Evolutionary conservation across 2,888 invertebrate genomes (phyloP), one percentile per base, ranked within the genome.

Genomic region (Julus scanicus): DNA sequence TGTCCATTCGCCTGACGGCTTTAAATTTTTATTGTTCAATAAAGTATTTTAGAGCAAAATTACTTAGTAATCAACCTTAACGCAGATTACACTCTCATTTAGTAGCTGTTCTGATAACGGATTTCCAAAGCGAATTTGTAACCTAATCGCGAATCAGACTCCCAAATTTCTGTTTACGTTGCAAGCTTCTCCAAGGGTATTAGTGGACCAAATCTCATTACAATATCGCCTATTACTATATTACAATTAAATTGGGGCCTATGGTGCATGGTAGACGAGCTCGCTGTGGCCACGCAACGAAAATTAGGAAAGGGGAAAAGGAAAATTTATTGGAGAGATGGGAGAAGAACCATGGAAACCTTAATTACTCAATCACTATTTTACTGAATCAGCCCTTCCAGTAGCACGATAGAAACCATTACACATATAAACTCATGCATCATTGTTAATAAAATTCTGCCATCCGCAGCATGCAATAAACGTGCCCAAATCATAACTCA

Each of bases 201-300:
- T 71, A 71, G 71, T 11, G 71, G 71, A 71, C 71, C 71, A 71
- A 71, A 71, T 71, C 71, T 71, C 71, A 71, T 71, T 71, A 71
- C 71, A 20, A 29, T 71, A 71, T 71, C 29, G 71, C 9, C 71
- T 29, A 71, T 71, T 71, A 71, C 71, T 71, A 71, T 71, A 71
- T 71, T 29, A 71, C 71, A 29, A 71, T 71, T 71, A 71, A 71
- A 71, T 71, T 71, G 71, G 44, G 71, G 71, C 29, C 71, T 20
- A 71, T 71, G 4, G 57, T 53, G 53, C 53, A 63, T n/a, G 57
- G 29, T 29, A 29, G 29, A 29, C 29, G 29, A 0, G 29, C 29
- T 29, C 29, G 29, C 29, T 29, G 29, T 29, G 29, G 29, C 29
- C 29, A 29, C n/a, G 63, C 63, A 17, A 63, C 63, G 6, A n/a